Base-by-base conservation (phyloP, 1,140 invertebrate genomes). In the Eupeodes corollae region DNA sequence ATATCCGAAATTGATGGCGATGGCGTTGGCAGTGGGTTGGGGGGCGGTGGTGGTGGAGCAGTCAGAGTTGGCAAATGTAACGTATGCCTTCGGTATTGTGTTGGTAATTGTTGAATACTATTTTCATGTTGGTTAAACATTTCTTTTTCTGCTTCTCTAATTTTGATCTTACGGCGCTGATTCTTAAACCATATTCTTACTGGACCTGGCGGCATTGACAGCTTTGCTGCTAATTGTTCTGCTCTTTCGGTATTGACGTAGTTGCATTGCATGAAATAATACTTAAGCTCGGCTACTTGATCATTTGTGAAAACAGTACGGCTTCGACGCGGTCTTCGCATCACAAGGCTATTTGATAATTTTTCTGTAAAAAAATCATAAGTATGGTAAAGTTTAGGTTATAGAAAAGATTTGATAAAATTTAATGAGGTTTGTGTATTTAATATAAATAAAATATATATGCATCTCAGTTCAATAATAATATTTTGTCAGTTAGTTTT, bases 181-280 rank as follows among this genome's bases (percentile, higher is more conserved):
- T 64, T 64, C 48, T 64, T 63, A 37, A 64, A 92, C 89, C 88
- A 94, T 41, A 92, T 91, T 70, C 93, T 93, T 13, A 93, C 90
- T 65, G 92, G 89, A 21, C 87, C 71, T 56, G 92, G 88, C 1
- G 82, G 80, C 0, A 93, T 70, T 30, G 75, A 74, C 1, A 93
- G 69, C 21, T 77, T 70, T 8, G 79, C 70, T 0, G 89, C 86
- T 53, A 93, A 73, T 63, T 89, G 81, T 21, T 91, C 87, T 15
- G 89, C 72, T 16, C 86, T 72, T 0, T 86, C 80, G 30, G 88
- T 73, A 42, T 83, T 88, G 1, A 93, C 73, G 56, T 93, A 93
- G 30, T 80, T 77, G 52, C 80, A 84, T 49, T 75, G 75, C 47
- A 82, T 47, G 46, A 65, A 65, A 37, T 65, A 59, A 38, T 62